Evolutionary conservation across 2,888 invertebrate species (phyloP).

Genomic region (Marronus borbonicus): DNA sequence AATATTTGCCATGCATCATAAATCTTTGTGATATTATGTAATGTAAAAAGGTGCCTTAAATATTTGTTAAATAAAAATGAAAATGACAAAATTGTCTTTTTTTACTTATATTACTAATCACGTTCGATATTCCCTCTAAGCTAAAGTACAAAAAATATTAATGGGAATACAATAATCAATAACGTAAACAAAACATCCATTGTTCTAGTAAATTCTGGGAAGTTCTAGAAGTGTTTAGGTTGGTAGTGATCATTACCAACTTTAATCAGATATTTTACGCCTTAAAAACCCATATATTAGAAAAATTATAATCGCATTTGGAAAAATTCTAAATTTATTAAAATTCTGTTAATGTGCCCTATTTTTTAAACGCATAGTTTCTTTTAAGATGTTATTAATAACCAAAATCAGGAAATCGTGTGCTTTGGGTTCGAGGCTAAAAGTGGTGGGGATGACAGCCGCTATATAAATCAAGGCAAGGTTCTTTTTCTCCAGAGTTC

Average conservation of each 20-base stretch:
- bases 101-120: slow-evolving; percentile 11
- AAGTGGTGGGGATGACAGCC: slow-evolving; percentile 55
- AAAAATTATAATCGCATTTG: neutral
- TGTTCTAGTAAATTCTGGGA: slow-evolving; percentile 31
- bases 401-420: slow-evolving; percentile 2
- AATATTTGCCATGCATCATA: slow-evolving; percentile 51
- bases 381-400: neutral
- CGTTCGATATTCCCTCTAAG: neutral
- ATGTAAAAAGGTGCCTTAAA: slow-evolving; percentile 58
- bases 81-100: slow-evolving; percentile 26
- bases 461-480: slow-evolving; percentile 58
- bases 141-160: neutral
- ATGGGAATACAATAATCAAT: neutral
- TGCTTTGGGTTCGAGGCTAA: slow-evolving; percentile 59
- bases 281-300: neutral
- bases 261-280: neutral
- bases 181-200: slow-evolving; percentile 15
- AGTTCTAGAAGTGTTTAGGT: slow-evolving; percentile 23
- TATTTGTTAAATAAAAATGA: slow-evolving; percentile 53
- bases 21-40: slow-evolving; percentile 58
- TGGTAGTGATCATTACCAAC: slow-evolving; percentile 25
- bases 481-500: neutral
- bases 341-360: neutral
- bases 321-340: neutral
- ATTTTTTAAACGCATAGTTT: neutral